Evolutionary conservation across 2,113 vertebrate genomes (phyloP), one percentile per base, ranked within the genome.

Genomic region (Tragulus kanchil): DNA sequence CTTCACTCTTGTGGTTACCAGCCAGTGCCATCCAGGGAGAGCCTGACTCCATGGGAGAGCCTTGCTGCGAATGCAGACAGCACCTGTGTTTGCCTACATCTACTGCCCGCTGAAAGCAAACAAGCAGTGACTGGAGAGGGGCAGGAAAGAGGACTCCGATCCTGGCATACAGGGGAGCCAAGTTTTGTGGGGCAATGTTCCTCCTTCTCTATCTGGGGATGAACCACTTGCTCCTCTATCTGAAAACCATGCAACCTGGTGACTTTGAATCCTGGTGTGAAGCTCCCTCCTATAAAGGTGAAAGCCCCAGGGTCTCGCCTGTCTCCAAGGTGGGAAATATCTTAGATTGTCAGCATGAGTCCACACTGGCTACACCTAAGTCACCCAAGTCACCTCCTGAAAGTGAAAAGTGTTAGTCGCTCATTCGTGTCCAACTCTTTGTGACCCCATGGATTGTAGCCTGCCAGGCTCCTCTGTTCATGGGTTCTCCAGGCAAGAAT

Each of bases 1-100:
- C 95, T 94, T 95, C 77, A 75, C 90, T 95, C 96, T 96, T 92
- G 92, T 56, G 96, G 92, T 96, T 96, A 73, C 77, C 48, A 86
- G 82, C 82, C 65, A 89, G 95, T 67, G 58, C 75, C 81, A 93
- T 97, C 84, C 86, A 62, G 75, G 67, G 54, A 92, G 45, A 89
- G 59, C 93, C 52, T 67, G 89, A 61, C 42, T 85, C 42, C 83
- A 89, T 65, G 86, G 69, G 45, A 67, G 52, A n/a, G 67, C 42
- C 2, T 0, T 6, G 3, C n/a, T 69, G 89, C 77, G 79, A 25
- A 45, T 1, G 56, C 59, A 77, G 84, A 54, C 19, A 54, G 89
- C 75, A 88, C 96, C 96, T 92, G 88, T 31, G 42, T 85, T 91
- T 95, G 93, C 92, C 92, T 73, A 21, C 14, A 71, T 61, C 79